phyloP scores from a whole-genome alignment of 2,888 invertebrate genomes.

The Caenorhabditis wallacei region DNA sequence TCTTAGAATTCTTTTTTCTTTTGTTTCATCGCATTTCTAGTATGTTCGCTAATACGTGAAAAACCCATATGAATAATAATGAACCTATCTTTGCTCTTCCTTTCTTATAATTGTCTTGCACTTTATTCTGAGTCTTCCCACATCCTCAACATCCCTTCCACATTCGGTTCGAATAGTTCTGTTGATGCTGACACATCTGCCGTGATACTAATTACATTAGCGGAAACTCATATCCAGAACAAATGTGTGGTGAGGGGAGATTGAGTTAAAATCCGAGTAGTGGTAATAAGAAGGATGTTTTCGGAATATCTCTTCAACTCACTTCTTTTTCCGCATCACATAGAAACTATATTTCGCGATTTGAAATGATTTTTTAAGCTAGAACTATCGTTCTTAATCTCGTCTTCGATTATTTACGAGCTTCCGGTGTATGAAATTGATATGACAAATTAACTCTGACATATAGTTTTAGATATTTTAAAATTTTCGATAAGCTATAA shows the following conservation, averaged over 20 bases:
- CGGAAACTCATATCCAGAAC: conserved; percentile 56
- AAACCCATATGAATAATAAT: conserved; percentile 8
- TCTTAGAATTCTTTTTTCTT: background rate
- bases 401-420: conserved; percentile 39
- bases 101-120: conserved; percentile 37
- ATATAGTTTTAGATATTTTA: background rate
- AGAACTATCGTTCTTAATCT: conserved; percentile 30
- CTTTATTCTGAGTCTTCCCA: conserved; percentile 24
- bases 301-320: background rate
- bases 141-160: background rate
- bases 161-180: background rate
- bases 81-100: conserved; percentile 5
- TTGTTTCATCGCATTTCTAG: background rate
- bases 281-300: conserved; percentile 37
- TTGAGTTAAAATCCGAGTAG: conserved; percentile 46
- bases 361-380: background rate
- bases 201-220: conserved; percentile 49
- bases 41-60: too few relatives aligned
- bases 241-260: conserved; percentile 18
- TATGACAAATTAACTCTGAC: conserved; percentile 9
- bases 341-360: background rate
- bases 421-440: conserved; percentile 10
- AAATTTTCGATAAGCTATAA: background rate
- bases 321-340: background rate
- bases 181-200: conserved; percentile 55